Conservation (phyloP, 2,797 vertebrate species). For the Sebastolobus alascanus region DNA sequence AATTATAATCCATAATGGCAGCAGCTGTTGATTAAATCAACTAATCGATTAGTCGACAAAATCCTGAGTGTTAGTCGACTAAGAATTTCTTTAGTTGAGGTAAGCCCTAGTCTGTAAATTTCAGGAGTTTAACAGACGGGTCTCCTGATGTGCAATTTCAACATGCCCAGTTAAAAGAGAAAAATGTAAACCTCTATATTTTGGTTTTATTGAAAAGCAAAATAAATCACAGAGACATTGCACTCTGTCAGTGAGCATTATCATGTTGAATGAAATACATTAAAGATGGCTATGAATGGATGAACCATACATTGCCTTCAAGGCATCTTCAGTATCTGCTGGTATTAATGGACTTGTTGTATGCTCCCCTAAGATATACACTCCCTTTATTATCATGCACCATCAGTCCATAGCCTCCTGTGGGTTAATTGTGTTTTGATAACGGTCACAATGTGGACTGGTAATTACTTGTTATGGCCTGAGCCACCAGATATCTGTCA, state of each 20-base stretch:
- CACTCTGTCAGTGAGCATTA: background rate
- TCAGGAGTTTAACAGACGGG: too few species aligned
- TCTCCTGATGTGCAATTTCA: too few species aligned
- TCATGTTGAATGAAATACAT: slow-evolving; percentile 4
- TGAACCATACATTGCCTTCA: background rate
- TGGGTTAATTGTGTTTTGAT: slow-evolving; percentile 43
- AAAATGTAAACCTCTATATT: background rate
- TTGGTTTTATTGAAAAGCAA: background rate
- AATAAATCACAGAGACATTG: background rate
- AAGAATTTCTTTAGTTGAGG: too few species aligned
- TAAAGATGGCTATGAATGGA: slow-evolving; percentile 21
- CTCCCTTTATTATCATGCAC: slow-evolving; percentile 15
- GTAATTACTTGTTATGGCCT: slow-evolving; percentile 36
- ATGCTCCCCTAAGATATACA: background rate
- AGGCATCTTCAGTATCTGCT: background rate
- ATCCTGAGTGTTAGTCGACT: too few species aligned
- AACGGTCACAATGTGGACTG: slow-evolving; percentile 18
- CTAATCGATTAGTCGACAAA: too few species aligned
- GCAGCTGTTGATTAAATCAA: too few species aligned
- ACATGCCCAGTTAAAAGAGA: background rate
- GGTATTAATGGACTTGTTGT: slow-evolving; percentile 20
- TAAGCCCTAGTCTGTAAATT: too few species aligned
- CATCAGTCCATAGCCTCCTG: slow-evolving; percentile 17
- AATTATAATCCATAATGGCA: too few species aligned
- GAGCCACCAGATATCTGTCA: slow-evolving; percentile 19